Evolutionary conservation across 92 coral and sea anemone genomes (phyloP), one percentile per base, ranked within the genome.

Genomic region (Bergia sp.): DNA sequence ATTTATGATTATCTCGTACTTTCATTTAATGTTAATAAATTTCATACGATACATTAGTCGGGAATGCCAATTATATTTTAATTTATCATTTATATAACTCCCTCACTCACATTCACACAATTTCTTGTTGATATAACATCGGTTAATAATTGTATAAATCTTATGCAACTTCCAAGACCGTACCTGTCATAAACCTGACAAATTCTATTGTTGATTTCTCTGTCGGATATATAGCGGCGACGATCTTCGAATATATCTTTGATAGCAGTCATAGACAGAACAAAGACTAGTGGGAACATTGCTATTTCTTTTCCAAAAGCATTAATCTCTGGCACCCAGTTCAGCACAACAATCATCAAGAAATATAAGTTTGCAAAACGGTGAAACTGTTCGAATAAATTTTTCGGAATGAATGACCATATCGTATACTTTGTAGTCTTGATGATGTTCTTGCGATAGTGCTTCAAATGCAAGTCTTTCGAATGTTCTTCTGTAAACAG

Each of bases 351-450:
- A 80, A 97, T 95, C 29, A 88, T 84, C 90, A 97, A 89, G 82
- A 97, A 97, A 89, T 97, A 97, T 50, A 97, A 91, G 92, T 97
- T 97, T 75, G 99, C 99, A 86, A 97, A 97, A 74, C 99, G 98
- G 87, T 97, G 99, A 79, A 97, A 97, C 90, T 97, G 99, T 73
- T 97, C 99, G 91, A 97, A 97, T 82, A 97, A 89, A 88, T 97
- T 97, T 91, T 97, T 97, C 79, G 99, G 99, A 37, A 97, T 76
- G 82, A 97, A 97, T 40, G 96, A 88, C 99, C 98, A 95, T 89
- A 97, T 78, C 72, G 98, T 91, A 86, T 97, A 97, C 90, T 97
- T 97, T 42, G 99, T 97, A 61, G 99, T 97, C 94, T 94, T 94
- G 92, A 97, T 96, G 6, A 91, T 87, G 86, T 97, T 97, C 61